A percentile compares a stretch with the other conserved stretches of the same genome.
phyloP scores from a whole-genome alignment of 2,888 invertebrate genomes.

The Parthenolecanium corni region DNA sequence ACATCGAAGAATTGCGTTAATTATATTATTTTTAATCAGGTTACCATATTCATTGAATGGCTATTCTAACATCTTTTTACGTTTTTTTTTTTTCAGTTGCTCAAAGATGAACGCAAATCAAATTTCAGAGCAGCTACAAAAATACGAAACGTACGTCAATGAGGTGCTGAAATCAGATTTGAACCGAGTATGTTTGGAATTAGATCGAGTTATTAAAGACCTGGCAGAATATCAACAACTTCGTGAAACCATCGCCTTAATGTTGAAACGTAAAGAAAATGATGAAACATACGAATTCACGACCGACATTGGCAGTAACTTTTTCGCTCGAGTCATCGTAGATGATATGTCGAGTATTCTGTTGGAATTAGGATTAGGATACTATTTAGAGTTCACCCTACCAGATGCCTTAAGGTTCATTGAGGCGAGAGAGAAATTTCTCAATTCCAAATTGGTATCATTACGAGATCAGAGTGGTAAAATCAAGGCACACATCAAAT shows the following conservation, averaged over 20 bases:
- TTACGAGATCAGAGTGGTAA: slow-evolving; percentile 54
- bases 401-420: slow-evolving; percentile 60
- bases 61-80: no score
- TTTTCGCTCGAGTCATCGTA: slow-evolving; percentile 67
- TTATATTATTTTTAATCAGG: no score
- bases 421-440: slow-evolving; percentile 53
- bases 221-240: slow-evolving; percentile 62
- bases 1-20: no score
- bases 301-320: slow-evolving; percentile 72
- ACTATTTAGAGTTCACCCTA: slow-evolving; percentile 59
- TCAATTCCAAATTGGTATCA: slow-evolving; percentile 51
- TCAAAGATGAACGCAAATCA: no score
- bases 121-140: background rate
- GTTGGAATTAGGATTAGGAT: slow-evolving; percentile 62
- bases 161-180: slow-evolving; percentile 63
- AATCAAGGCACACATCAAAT: slow-evolving; percentile 65
- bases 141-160: slow-evolving; percentile 64
- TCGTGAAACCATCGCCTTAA: slow-evolving; percentile 54
- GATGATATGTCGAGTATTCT: slow-evolving; percentile 53
- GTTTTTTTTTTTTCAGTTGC: no score
- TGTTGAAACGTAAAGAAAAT: slow-evolving; percentile 46
- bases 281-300: slow-evolving; percentile 52
- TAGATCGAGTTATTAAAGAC: slow-evolving; percentile 53
- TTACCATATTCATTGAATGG: no score
- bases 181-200: slow-evolving; percentile 45